phyloP scores from a whole-genome alignment of 1,140 invertebrate genomes.

The Drosophila ohnishii region DNA sequence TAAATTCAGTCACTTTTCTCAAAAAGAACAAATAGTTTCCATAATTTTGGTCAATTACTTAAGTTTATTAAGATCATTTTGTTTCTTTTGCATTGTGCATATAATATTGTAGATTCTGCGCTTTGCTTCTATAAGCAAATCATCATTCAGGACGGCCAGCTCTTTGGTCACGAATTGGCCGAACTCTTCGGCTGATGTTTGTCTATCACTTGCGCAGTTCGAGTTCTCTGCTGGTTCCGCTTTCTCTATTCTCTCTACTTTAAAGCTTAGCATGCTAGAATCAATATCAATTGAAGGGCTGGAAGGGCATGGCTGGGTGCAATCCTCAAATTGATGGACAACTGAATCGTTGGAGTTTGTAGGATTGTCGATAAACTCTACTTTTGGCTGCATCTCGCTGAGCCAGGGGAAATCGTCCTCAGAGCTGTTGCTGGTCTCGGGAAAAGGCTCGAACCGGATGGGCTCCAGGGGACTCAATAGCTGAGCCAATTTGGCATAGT shows the following conservation, averaged over 20 bases:
- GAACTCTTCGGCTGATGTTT: conserved; percentile 38
- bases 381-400: conserved; percentile 9
- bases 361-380: background rate
- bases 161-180: conserved; percentile 54
- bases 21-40: background rate
- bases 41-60: background rate
- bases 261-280: background rate
- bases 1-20: background rate
- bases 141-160: conserved; percentile 31
- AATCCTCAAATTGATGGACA: conserved; percentile 14
- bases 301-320: background rate
- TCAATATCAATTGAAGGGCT: conserved; percentile 7
- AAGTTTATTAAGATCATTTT: conserved; percentile 32
- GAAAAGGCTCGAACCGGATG: background rate
- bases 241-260: background rate
- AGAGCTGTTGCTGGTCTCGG: background rate
- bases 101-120: conserved; percentile 52
- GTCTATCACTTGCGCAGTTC: background rate
- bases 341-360: conserved; percentile 13
- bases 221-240: background rate
- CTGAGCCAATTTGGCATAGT: conserved; percentile 29
- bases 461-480: conserved; percentile 9
- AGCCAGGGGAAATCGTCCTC: conserved; percentile 17
- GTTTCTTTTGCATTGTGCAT: conserved; percentile 49
- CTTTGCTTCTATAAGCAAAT: conserved; percentile 53